Evolutionary conservation across 1,140 invertebrate species (phyloP), one percentile per base, ranked within the genome.

Genomic region (Magallana gigas): DNA sequence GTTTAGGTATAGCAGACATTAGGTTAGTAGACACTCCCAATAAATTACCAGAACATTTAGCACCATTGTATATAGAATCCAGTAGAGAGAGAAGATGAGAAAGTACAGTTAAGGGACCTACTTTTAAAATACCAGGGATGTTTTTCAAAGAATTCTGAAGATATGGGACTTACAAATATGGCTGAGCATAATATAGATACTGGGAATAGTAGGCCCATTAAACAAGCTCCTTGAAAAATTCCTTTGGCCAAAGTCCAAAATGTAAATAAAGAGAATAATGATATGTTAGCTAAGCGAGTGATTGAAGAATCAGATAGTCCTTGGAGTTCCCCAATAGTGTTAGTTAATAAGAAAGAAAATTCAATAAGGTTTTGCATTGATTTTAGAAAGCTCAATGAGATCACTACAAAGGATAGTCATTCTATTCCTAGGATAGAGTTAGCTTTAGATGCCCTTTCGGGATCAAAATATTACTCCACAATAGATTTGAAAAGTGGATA

Each of bases 341-440:
- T 94, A 11, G 94, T 96, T 0, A 29, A 91, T 16, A 96, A 96
- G 86, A 81, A 92, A 1, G 92, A 96, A 90, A 94, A 94, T 29
- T 88, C 91, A 18, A 90, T 95, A 57, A 87, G 95, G 57, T 82
- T 96, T 87, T 95, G 92, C 87, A 89, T 96, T 0, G 95, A 96
- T 91, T 96, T 93, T 89, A 68, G 95, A 57, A 57, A 83, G 23
- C 82, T 96, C 16, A 96, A 96, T 90, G 8, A 14, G 83, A 91
- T 87, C 0, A 96, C 94, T 0, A 91, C 92, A 0, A 89, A 91
- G 62, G 95, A 96, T 90, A 91, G 88, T 76, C 96, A 95, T 90
- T 96, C 96, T 90, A 85, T 96, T 1, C 96, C 95, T 0, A 80
- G 91, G 2, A 95, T 96, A 29, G 93, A 95, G 8, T 95, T 95